Evolutionary conservation across 1,140 invertebrate genomes (phyloP).

Genomic region (Drosophila willistoni): DNA sequence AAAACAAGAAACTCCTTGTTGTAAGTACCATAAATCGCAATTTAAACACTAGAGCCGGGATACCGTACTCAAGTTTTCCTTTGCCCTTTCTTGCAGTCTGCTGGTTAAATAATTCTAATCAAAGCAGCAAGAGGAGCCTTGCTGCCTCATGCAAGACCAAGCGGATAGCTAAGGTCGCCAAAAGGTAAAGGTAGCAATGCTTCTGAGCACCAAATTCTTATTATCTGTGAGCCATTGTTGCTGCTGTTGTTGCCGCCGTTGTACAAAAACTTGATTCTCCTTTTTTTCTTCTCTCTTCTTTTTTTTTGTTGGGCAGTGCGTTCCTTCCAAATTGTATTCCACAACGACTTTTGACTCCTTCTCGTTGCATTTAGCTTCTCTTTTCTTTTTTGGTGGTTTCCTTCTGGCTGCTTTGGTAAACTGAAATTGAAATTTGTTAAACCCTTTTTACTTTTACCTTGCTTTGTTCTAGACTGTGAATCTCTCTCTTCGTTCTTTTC

Average conservation of each 20-base stretch:
- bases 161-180: slow-evolving; percentile 57
- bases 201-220: slow-evolving; percentile 48
- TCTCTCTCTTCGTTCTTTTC: background rate
- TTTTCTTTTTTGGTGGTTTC: slow-evolving; percentile 24
- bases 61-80: slow-evolving; percentile 26
- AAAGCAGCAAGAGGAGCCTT: slow-evolving; percentile 37
- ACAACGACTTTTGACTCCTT: slow-evolving; percentile 56
- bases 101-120: slow-evolving; percentile 73
- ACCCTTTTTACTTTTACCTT: slow-evolving; percentile 33
- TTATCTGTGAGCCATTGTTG: slow-evolving; percentile 68
- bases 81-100: slow-evolving; percentile 26
- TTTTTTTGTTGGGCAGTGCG: slow-evolving; percentile 21
- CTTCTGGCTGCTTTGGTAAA: slow-evolving; percentile 33
- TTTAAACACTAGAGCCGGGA: slow-evolving; percentile 52
- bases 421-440: slow-evolving; percentile 70
- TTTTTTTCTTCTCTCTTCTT: slow-evolving; percentile 29
- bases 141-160: background rate
- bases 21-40: slow-evolving; percentile 73
- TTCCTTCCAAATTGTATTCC: slow-evolving; percentile 51
- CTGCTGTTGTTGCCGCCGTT: background rate
- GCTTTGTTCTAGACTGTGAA: slow-evolving; percentile 20
- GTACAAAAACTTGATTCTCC: slow-evolving; percentile 43
- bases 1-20: background rate
- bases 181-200: slow-evolving; percentile 53
- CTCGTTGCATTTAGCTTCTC: slow-evolving; percentile 17